Conservation (phyloP, 2,113 vertebrate genomes). For the Sciurus niger region DNA sequence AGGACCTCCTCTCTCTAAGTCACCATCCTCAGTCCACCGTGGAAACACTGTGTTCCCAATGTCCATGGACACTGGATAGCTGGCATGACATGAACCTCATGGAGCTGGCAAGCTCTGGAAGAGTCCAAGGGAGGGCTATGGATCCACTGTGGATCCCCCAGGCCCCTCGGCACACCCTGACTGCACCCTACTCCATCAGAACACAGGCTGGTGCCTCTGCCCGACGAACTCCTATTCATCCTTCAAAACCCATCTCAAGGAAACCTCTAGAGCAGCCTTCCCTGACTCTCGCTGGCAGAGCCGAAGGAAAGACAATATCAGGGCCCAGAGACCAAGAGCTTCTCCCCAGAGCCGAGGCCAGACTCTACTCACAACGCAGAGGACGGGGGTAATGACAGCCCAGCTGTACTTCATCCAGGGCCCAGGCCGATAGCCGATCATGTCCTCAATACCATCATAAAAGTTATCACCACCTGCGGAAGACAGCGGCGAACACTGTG, state of each 20-base stretch:
- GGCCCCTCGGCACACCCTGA: background rate
- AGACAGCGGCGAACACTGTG: background rate
- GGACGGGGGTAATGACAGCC: conserved; percentile 96
- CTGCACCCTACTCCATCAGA: background rate
- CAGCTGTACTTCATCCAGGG: conserved; percentile 99
- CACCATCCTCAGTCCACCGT: too few species aligned
- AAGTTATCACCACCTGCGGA: conserved; percentile 96
- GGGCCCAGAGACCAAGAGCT: background rate
- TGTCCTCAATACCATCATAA: conserved; percentile 98
- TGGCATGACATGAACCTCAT: background rate
- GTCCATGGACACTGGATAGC: background rate
- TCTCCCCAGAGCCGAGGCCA: background rate
- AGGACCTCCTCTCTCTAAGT: background rate
- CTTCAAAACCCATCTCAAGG: conserved; percentile 4
- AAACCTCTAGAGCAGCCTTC: background rate
- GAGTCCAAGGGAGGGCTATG: background rate
- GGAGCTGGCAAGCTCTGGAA: background rate
- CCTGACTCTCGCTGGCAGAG: too few species aligned
- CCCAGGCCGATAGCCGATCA: conserved; percentile 99
- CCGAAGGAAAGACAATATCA: background rate
- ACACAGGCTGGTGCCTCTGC: background rate
- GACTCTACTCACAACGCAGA: conserved; percentile 94
- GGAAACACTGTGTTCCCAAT: background rate
- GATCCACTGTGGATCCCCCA: too few species aligned
- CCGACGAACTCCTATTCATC: background rate